A percentile compares a stretch with the other conserved stretches of the same genome.
phyloP scores from a whole-genome alignment of 2,797 vertebrate genomes.

The Sebastes vulpes region DNA sequence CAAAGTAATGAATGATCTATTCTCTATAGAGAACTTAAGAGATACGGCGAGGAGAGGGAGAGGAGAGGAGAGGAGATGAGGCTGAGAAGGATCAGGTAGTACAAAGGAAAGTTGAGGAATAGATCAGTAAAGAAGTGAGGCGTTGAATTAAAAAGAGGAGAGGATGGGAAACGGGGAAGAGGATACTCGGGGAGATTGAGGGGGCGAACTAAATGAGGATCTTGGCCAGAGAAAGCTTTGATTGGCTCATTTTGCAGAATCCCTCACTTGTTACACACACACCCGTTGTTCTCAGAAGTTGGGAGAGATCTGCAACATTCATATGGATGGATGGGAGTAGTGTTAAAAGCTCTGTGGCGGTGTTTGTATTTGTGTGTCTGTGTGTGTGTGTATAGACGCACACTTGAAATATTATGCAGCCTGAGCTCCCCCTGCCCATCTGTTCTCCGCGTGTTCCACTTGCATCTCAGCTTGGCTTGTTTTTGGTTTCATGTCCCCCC shows the following conservation, averaged over 20 bases:
- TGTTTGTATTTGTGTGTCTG: background rate
- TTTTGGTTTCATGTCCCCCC: conserved; percentile 59
- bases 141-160: conserved; percentile 20
- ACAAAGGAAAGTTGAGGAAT: conserved; percentile 19
- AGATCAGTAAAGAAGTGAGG: background rate
- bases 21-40: conserved; percentile 43
- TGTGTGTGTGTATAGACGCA: background rate
- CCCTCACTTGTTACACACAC: conserved; percentile 10
- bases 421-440: conserved; percentile 60
- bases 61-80: background rate
- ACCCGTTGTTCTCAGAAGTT: background rate
- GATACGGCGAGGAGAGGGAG: background rate
- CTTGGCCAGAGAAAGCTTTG: conserved; percentile 11
- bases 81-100: background rate
- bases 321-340: background rate
- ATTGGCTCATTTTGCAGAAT: conserved; percentile 17
- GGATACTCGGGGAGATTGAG: background rate
- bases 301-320: conserved; percentile 34
- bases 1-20: conserved; percentile 54
- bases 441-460: conserved; percentile 64
- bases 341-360: conserved; percentile 6
- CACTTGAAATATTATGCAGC: conserved; percentile 56
- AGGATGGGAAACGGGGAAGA: background rate
- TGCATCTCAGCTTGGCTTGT: conserved; percentile 64
- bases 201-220: background rate